Evolutionary conservation across 1,140 invertebrate species (phyloP).

Genomic region (Pachypsylla venusta): DNA sequence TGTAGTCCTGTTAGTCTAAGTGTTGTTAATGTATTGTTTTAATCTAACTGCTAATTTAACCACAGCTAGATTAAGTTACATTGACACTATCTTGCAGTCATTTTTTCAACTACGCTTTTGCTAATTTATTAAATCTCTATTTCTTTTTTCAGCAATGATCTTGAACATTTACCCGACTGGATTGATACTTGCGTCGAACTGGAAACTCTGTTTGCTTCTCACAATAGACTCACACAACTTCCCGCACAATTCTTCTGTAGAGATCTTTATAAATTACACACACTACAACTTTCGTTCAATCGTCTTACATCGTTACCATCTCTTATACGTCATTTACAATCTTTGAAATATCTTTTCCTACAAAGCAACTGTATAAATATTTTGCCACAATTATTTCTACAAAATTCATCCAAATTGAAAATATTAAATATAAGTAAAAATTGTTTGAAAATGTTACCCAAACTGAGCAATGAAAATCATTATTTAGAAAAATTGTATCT

Average conservation of each 20-base stretch:
- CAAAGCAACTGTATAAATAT: slow-evolving; percentile 59
- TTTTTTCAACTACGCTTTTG: slow-evolving; percentile 9
- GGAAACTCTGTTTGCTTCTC: slow-evolving; percentile 51
- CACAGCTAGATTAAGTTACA: too few relatives aligned
- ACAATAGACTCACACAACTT: slow-evolving; percentile 50
- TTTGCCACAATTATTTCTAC: slow-evolving; percentile 58
- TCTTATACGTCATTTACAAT: slow-evolving; percentile 40
- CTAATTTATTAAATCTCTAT: too few relatives aligned
- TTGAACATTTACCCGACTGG: slow-evolving; percentile 60
- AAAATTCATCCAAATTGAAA: slow-evolving; percentile 46
- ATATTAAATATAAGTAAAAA: slow-evolving; percentile 66
- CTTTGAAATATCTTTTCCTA: slow-evolving; percentile 51
- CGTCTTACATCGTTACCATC: slow-evolving; percentile 51
- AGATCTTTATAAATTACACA: slow-evolving; percentile 48
- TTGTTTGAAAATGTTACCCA: slow-evolving; percentile 47
- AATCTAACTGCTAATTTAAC: too few relatives aligned
- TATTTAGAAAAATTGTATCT: slow-evolving; percentile 54
- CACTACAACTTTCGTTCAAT: slow-evolving; percentile 58
- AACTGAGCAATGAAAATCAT: slow-evolving; percentile 37
- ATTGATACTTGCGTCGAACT: slow-evolving; percentile 54
- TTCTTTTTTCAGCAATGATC: slow-evolving; percentile 41
- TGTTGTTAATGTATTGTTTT: too few relatives aligned
- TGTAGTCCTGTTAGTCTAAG: too few relatives aligned
- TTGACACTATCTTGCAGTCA: neutral
- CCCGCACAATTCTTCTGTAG: slow-evolving; percentile 56